Conservation (phyloP, 2,888 invertebrate species). For the Gastracanthus pulcherrimus region DNA sequence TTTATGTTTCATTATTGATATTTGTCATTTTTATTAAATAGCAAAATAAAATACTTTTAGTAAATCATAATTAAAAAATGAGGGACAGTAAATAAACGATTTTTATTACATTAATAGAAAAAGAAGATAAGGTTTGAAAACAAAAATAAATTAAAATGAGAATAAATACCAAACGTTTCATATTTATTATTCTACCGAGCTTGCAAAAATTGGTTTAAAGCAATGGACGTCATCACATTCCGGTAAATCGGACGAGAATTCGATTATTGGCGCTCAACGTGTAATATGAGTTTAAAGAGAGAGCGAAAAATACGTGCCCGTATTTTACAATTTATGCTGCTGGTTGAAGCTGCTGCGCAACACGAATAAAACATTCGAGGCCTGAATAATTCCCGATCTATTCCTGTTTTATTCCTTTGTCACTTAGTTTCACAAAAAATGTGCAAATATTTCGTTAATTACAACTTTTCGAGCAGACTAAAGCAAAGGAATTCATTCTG, state of each 20-base stretch:
- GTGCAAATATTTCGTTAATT: no score
- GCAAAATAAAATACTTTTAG: no score
- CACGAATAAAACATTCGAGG: background rate
- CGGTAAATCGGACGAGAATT: conserved; percentile 16
- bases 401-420: background rate
- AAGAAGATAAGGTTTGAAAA: background rate
- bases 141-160: background rate
- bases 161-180: background rate
- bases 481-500: background rate
- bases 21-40: no score
- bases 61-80: no score
- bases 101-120: background rate
- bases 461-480: background rate
- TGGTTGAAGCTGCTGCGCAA: background rate
- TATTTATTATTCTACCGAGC: background rate
- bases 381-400: background rate
- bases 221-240: conserved; percentile 4
- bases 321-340: background rate
- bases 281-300: conserved; percentile 8
- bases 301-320: background rate
- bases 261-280: conserved; percentile 19
- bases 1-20: no score
- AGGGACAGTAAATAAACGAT: no score
- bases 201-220: conserved; percentile 2
- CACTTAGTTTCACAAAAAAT: background rate